Percentiles rank a stretch among this genome's conserved stretches.
phyloP scores from a whole-genome alignment of 2,797 vertebrate species.

The Gallinago nigripennis region DNA sequence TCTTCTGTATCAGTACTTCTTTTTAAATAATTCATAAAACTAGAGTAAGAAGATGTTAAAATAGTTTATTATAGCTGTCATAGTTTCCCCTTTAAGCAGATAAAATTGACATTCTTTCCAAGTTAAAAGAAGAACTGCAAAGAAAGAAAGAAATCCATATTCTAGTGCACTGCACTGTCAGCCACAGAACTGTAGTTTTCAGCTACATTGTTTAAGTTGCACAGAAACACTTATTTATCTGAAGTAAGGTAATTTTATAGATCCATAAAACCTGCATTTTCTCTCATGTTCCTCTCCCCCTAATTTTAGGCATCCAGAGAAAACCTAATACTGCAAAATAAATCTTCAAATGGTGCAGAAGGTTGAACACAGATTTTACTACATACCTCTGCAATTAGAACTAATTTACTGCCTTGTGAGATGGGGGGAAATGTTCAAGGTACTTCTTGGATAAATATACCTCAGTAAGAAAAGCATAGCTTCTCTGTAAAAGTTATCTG shows the following conservation, averaged over 20 bases:
- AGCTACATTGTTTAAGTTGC: conserved; percentile 41
- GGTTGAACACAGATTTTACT: conserved; percentile 69
- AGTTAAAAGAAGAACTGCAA: conserved; percentile 15
- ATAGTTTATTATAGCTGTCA: neutral
- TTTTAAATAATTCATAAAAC: neutral
- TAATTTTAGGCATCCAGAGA: conserved; percentile 58
- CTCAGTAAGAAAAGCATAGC: conserved; percentile 64
- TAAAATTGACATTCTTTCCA: neutral
- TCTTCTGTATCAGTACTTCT: neutral
- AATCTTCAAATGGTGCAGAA: conserved; percentile 74
- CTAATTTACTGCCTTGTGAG: conserved; percentile 81
- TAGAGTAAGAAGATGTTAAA: neutral
- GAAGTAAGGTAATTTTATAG: conserved; percentile 64
- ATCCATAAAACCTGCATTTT: conserved; percentile 74
- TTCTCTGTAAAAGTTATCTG: conserved; percentile 78
- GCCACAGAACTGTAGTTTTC: neutral
- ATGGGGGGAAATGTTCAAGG: conserved; percentile 67
- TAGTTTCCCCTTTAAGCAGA: neutral
- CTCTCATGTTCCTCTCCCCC: conserved; percentile 41
- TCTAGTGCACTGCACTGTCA: neutral
- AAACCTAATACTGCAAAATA: conserved; percentile 71
- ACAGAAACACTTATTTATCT: conserved; percentile 58
- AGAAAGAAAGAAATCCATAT: neutral
- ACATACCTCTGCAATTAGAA: conserved; percentile 78
- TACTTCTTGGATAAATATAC: conserved; percentile 78